Base-by-base conservation (phyloP, 35 echinoderm and acorn worm species). In the Strongylocentrotus purpuratus region DNA sequence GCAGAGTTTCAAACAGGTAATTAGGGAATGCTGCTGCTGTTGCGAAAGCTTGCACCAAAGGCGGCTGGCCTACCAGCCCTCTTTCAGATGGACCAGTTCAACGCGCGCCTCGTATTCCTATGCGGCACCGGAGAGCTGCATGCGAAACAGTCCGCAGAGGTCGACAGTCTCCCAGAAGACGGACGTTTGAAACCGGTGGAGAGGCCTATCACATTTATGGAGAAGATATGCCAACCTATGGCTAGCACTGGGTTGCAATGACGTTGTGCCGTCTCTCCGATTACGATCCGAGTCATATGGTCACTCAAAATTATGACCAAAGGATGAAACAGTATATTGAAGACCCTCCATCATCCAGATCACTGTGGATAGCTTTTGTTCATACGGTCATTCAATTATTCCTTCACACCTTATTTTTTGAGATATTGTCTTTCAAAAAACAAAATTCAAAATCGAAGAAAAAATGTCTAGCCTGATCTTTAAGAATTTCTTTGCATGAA, bases 1-100 rank as follows among this genome's bases (percentile, higher is more conserved):
- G 9, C 91, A 93, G 48, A 93, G 91, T 93, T 93, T 93, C 48
- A 93, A 93, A 58, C 91, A 93, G 91, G 91, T 93, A 93, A 93
- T 93, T 46, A 93, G 91, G 91, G 91, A 93, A 15, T 93, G 91
- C 46, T 93, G 48, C 8, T 46, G 45, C 33, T 89, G 87, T 45
- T 78, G 65, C 65, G 65, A 78, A 78, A 78, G 65, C 65, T 28
- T 78, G 25, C 46, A 58, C 17, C n/a, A 45, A 12, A 58, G 46
- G 25, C 45, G 48, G 91, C 48, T 93, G 48, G 91, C 91, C 17
- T 58, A 93, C 31, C 91, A 93, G 91, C 91, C 91, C 12, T 93
- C 91, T 31, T 93, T 48, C 91, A 20, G 91, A 32, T 47, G 91
- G 91, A 93, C 48, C 46, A 33, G 91, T 47, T 31, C 91, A 20